Evolutionary conservation across 1,140 invertebrate species (phyloP).

Genomic region (Cephus cinctus): DNA sequence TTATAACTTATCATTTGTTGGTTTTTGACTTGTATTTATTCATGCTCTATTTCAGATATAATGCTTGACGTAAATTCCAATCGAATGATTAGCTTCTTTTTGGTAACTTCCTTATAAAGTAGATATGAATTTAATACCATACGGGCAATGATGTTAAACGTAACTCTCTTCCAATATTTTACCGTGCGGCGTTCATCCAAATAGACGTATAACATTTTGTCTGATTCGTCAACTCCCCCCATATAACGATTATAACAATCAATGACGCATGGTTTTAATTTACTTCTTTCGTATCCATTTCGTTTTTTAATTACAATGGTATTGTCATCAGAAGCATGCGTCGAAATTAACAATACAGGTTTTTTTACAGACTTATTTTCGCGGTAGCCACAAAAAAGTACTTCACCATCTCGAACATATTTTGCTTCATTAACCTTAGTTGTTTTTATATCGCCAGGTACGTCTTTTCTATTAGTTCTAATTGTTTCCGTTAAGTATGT

Average conservation of each 20-base stretch:
- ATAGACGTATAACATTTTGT: conserved; percentile 24
- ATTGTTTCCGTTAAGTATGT: conserved; percentile 19
- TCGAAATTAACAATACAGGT: conserved; percentile 18
- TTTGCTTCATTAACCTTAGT: conserved; percentile 16
- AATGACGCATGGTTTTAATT: conserved; percentile 15
- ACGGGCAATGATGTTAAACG: conserved; percentile 26
- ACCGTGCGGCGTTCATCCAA: conserved; percentile 29
- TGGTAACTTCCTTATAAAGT: conserved; percentile 21
- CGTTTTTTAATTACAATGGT: conserved; percentile 6
- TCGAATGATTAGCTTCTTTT: conserved; percentile 18
- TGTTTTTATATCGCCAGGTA: conserved; percentile 6
- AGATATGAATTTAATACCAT: conserved; percentile 32
- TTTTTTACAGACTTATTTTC: conserved; percentile 19
- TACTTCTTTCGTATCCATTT: conserved; percentile 10
- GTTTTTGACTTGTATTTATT: conserved; percentile 1
- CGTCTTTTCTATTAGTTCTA: conserved; percentile 16
- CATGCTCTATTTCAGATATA: conserved; percentile 9
- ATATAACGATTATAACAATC: conserved; percentile 14
- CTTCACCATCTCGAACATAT: conserved; percentile 10
- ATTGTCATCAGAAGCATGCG: conserved; percentile 11
- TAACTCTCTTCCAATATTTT: conserved; percentile 31
- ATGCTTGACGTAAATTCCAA: conserved; percentile 27
- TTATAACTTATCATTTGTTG: background rate
- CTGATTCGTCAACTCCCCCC: conserved; percentile 19
- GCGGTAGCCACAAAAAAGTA: conserved; percentile 13